Conservation (phyloP, 30 jellyfish, hydroid and myxozoan genomes). For the Sanderia malayensis region DNA sequence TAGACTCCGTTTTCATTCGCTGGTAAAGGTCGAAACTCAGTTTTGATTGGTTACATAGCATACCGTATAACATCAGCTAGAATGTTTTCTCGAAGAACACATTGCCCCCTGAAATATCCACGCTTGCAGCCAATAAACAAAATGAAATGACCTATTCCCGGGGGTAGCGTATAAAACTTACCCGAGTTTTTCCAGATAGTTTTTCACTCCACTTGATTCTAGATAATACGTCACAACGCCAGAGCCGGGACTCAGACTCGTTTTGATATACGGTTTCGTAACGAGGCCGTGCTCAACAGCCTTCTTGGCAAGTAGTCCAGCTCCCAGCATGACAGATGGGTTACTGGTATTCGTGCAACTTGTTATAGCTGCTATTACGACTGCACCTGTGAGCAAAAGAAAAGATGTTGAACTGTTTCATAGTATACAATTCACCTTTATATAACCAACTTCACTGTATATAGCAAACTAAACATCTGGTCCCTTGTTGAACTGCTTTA, state of each 20-base stretch:
- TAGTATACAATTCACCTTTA: no score
- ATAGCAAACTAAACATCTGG: no score
- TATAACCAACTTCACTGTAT: no score
- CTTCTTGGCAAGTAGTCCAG: slow-evolving; percentile 96
- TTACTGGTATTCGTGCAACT: slow-evolving; percentile 95
- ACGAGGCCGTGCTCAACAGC: slow-evolving; percentile 90
- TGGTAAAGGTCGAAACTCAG: no score
- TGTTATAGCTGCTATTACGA: slow-evolving; percentile 90
- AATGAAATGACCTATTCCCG: no score
- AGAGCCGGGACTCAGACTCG: slow-evolving; percentile 74
- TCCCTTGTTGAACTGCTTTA: no score
- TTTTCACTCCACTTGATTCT: slow-evolving; percentile 85
- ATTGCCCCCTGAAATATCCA: no score
- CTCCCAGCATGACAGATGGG: slow-evolving; percentile 98
- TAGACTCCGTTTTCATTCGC: no score
- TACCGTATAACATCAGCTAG: no score
- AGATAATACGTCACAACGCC: slow-evolving; percentile 66
- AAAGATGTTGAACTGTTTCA: slow-evolving; percentile 72
- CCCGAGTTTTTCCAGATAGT: slow-evolving; percentile 87
- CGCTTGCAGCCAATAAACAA: no score
- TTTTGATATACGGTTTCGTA: slow-evolving; percentile 73
- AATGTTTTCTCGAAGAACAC: no score
- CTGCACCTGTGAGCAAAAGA: slow-evolving; percentile 69
- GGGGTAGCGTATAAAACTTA: slow-evolving; percentile 17
- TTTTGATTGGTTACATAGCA: no score